Evolutionary conservation across 1,140 invertebrate species (phyloP), one percentile per base, ranked within the genome.

Genomic region (Frieseomelitta varia): DNA sequence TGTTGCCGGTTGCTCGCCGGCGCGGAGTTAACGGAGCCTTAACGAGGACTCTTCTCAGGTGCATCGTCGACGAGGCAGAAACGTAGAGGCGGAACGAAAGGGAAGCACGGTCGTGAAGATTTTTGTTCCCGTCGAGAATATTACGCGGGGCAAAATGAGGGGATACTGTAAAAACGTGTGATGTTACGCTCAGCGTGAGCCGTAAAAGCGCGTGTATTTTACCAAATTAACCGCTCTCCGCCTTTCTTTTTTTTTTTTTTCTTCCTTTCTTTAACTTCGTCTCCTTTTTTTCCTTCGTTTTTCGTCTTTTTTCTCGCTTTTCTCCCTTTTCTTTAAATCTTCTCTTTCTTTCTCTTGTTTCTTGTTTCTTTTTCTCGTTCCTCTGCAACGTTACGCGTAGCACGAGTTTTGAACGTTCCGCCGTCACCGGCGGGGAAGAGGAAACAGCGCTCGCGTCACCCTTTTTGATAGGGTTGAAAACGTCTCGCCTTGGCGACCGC

Each of bases 1-100:
- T 30, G 69, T 61, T 71, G 61, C 55, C 63, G 85, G 68, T 83
- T 30, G 65, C 65, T 87, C 76, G 14, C 67, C 69, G 61, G 58
- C 69, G 34, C 83, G n/a, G 78, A 81, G 79, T 87, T 87, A 87
- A 85, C 88, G 85, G 86, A 85, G 75, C 84, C 82, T 90, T 90
- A 88, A 89, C 88, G 79, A 85, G 79, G 79, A 75, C 79, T 81
- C 84, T 81, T 85, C 84, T 85, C 84, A 85, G 84, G 84, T 85
- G 84, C 79, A 85, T 81, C 79, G 79, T 79, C 81, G 75, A 79
- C 81, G 81, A 83, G 63, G 75, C 47, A 19, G 81, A 84, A 84
- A 79, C 56, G 75, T 71, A 71, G 75, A 71, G 81, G 65, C 55
- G 81, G 67, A 78, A 79, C 81, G 81, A 39, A 78, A 71, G 53